These are phyloP conservation scores for Agrenia bidenticulata DNA, from an alignment of 2,888 invertebrate genomes.

Conservation along the genomic window DNA sequence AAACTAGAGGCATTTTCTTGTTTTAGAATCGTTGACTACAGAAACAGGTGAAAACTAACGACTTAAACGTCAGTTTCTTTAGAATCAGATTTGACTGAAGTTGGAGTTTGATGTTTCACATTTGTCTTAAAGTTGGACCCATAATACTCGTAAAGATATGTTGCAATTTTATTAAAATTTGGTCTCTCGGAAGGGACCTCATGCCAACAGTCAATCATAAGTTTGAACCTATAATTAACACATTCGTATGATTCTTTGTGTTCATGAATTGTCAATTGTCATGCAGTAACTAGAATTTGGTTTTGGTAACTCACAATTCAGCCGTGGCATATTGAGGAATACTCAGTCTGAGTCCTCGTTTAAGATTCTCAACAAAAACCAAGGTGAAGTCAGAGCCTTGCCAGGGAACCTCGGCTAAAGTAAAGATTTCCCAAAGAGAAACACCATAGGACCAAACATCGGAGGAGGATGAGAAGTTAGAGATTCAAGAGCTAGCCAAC, in stretches of 20 bases:
- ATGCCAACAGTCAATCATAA: no score
- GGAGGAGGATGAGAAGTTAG: constrained; percentile 33
- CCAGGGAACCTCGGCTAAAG: constrained; percentile 29
- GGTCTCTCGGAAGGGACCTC: background rate
- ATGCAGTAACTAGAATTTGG: background rate
- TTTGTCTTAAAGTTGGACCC: background rate
- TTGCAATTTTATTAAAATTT: background rate
- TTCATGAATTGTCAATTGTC: no score
- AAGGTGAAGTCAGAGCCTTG: constrained; percentile 20
- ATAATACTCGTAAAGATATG: constrained; percentile 3
- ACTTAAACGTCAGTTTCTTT: no score
- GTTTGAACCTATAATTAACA: no score
- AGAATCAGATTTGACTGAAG: no score
- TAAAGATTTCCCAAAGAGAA: constrained; percentile 32
- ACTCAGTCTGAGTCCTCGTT: constrained; percentile 23
- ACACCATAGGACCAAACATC: constrained; percentile 36
- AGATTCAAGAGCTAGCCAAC: constrained; percentile 27
- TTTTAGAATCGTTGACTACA: no score
- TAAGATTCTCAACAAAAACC: constrained; percentile 30
- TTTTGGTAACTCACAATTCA: constrained; percentile 18
- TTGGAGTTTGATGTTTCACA: background rate
- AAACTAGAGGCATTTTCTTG: no score
- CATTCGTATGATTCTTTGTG: no score
- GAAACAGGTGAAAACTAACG: no score
- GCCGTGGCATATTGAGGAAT: constrained; percentile 22